Percentiles rank a stretch among this genome's conserved stretches.
phyloP scores from a whole-genome alignment of 2,113 vertebrate genomes.

The Aythya baeri region DNA sequence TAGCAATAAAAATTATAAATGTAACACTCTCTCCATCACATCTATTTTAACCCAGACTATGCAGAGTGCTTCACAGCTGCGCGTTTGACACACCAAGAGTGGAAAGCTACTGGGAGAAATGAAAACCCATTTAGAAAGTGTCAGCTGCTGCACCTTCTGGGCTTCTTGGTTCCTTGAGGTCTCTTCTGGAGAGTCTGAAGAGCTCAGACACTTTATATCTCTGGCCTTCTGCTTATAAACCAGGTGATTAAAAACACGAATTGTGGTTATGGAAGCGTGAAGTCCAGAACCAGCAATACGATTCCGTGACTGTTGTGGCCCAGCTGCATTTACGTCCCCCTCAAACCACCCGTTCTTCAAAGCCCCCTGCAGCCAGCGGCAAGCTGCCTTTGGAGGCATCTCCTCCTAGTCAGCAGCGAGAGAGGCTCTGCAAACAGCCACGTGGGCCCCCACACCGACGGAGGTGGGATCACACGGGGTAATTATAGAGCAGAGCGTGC shows the following conservation, averaged over 20 bases:
- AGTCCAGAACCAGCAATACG: background rate
- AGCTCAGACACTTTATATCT: background rate
- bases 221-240: background rate
- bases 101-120: background rate
- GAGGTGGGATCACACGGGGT: background rate
- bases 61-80: background rate
- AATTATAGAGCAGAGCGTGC: too few relatives aligned
- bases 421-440: background rate
- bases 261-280: background rate
- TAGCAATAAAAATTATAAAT: background rate
- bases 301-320: accelerated
- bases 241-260: background rate
- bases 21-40: background rate
- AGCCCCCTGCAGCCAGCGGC: background rate
- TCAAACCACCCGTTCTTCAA: background rate
- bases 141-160: background rate
- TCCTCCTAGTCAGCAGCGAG: background rate
- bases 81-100: accelerated
- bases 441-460: accelerated
- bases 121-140: background rate
- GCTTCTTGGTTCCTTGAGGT: background rate
- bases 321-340: accelerated
- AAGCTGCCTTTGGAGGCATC: background rate
- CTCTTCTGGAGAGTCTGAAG: background rate
- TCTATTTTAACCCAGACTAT: background rate